Base-by-base conservation (phyloP, 2,797 vertebrate species). In the Knipowitschia caucasica region DNA sequence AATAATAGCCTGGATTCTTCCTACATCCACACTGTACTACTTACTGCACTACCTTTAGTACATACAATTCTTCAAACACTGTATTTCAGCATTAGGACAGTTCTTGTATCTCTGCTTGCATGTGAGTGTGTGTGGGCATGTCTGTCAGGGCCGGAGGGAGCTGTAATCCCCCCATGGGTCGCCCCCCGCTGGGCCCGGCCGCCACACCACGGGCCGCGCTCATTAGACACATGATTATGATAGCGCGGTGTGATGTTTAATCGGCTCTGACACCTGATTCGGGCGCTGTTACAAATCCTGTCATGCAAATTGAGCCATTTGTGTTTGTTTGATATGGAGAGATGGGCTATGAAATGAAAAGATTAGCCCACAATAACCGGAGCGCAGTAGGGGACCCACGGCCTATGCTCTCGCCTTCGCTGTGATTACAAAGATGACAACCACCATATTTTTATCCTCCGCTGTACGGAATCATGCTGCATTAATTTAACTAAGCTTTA, bases 271-370 rank as follows among this genome's bases (percentile, higher is more conserved):
- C 95, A 98, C 93, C 94, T 96, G 95, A 98, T 98, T 98, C 92
- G 25, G n/a, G 92, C 93, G 93, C 90, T 88, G 95, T 95, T 94
- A 93, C 95, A 96, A 96, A 98, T 98, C 95, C 96, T 93, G 94
- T 97, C 95, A 98, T 97, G 95, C 94, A 98, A 97, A 98, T 95
- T 95, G 95, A 96, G 94, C 92, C 93, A 94, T 94, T 95, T 94
- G 93, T 94, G 93, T 90, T 33, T 92, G 93, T 95, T 94, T 96
- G 95, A 97, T 97, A 96, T 95, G 93, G 92, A 93, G 94, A 94
- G 93, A 94, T 96, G 92, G 92, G 90, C 93, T 95, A 94, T 92
- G 93, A 96, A 95, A 96, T 97, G 92, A 96, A 97, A 46, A 97
- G 96, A 96, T 95, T 94, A 95, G 93, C 92, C 91, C 91, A 73